Conservation (phyloP, 2,113 vertebrate genomes). For the Thamnophis sirtalis region DNA sequence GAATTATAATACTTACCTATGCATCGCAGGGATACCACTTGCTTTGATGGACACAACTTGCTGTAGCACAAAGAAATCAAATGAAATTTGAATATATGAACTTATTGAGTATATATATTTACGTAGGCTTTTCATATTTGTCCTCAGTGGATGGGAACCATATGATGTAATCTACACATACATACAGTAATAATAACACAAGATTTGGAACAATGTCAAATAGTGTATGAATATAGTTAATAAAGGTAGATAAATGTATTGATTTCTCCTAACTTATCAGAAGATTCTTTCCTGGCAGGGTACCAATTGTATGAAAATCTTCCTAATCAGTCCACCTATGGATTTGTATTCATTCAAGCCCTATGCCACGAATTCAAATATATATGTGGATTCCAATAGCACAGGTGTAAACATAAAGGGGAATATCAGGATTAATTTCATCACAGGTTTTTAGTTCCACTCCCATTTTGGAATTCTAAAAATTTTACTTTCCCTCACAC, state of each 20-base stretch:
- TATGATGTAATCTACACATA: background rate
- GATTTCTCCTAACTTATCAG: background rate
- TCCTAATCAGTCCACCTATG: background rate
- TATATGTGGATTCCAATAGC: background rate
- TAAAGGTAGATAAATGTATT: background rate
- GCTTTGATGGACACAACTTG: constrained; percentile 52
- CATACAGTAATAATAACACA: background rate
- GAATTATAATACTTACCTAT: constrained; percentile 56
- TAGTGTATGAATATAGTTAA: background rate
- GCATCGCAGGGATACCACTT: constrained; percentile 68
- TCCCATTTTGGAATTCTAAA: background rate
- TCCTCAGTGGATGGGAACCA: background rate
- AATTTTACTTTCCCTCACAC: background rate
- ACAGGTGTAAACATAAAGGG: background rate
- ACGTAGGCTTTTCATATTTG: background rate
- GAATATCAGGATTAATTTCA: background rate
- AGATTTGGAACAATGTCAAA: background rate
- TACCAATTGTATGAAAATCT: background rate
- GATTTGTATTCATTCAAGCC: background rate
- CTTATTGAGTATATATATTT: background rate
- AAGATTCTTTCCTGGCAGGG: background rate
- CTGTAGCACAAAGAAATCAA: constrained; percentile 44
- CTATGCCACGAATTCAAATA: background rate
- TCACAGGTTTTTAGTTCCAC: background rate
- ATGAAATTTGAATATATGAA: background rate